These are phyloP conservation scores for Lonchura striata DNA, from an alignment of 2,113 vertebrate genomes.

Conservation along the genomic window DNA sequence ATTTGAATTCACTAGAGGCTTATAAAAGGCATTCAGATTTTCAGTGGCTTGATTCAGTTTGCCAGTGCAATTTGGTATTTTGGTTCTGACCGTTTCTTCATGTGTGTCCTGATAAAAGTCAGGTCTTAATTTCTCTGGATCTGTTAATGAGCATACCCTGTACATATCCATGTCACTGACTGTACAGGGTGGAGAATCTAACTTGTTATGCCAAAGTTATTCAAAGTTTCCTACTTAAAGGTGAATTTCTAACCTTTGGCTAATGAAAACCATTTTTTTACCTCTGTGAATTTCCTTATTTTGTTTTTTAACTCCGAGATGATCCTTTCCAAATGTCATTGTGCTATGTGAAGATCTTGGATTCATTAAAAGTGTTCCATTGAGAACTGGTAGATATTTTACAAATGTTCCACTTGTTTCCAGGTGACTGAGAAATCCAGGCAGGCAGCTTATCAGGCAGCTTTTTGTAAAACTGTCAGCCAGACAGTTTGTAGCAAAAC, in stretches of 20 bases:
- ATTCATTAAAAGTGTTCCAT: constrained; percentile 61
- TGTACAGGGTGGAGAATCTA: neutral
- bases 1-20: neutral
- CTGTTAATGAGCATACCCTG: neutral
- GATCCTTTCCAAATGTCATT: constrained; percentile 70
- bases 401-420: constrained; percentile 50
- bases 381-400: constrained; percentile 51
- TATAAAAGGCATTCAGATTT: neutral
- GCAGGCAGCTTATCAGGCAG: neutral
- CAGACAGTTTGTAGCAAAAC: neutral
- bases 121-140: neutral
- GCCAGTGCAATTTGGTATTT: neutral
- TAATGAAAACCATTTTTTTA: constrained; percentile 28
- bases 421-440: constrained; percentile 8
- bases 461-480: neutral
- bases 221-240: constrained; percentile 23
- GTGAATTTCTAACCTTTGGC: constrained; percentile 48
- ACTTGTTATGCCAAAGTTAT: neutral
- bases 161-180: neutral
- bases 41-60: neutral
- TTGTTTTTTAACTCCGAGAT: constrained; percentile 27
- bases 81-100: neutral
- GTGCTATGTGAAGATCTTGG: constrained; percentile 20
- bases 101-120: neutral
- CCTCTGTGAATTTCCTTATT: constrained; percentile 47